Conservation (phyloP, 2,113 vertebrate species). For the Meles meles region DNA sequence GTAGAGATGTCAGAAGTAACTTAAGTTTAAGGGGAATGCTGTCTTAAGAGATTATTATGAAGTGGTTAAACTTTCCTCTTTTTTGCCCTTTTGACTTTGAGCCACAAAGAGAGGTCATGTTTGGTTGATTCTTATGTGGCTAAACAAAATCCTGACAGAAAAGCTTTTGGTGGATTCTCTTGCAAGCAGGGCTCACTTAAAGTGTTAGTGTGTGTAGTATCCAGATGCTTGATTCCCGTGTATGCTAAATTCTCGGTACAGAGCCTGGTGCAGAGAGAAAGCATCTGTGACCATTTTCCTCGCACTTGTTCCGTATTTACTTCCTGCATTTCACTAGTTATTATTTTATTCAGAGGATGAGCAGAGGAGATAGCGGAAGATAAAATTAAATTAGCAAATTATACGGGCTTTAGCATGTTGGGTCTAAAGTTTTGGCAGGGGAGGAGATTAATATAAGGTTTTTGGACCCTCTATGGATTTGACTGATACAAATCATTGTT, state of each 20-base stretch:
- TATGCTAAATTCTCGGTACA: background rate
- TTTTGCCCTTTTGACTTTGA: slow-evolving; percentile 33
- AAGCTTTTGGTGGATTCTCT: background rate
- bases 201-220: background rate
- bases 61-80: background rate
- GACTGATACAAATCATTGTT: background rate
- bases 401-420: background rate
- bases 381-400: slow-evolving; percentile 10
- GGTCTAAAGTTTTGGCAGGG: background rate
- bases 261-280: background rate
- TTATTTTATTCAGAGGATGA: background rate
- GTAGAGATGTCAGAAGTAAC: slow-evolving; percentile 7
- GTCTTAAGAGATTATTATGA: slow-evolving; percentile 1
- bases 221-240: background rate
- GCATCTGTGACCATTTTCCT: background rate
- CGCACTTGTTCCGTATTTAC: background rate
- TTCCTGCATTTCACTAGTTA: slow-evolving; percentile 24
- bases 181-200: background rate
- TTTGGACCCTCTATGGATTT: background rate
- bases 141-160: background rate
- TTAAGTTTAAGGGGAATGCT: background rate
- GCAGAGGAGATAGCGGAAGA: background rate
- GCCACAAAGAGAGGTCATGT: background rate
- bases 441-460: background rate
- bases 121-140: background rate